Percentiles rank a stretch among this genome's conserved stretches.
Evolutionary conservation across 2,888 invertebrate genomes (phyloP).

Genomic region (Metopia argyrocephala): DNA sequence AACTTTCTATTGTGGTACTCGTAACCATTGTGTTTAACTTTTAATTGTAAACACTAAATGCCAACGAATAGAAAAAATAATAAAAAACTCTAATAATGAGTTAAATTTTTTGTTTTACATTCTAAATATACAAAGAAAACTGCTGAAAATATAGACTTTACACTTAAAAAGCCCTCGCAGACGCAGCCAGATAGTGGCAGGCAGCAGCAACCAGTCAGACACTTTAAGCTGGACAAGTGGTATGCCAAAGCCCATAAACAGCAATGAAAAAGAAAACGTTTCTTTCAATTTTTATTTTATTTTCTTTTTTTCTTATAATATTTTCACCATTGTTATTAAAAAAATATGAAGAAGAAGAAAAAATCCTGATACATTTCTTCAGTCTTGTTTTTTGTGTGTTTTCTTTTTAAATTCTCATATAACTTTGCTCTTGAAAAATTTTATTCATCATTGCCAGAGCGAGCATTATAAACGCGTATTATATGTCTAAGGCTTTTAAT

Average conservation of each 20-base stretch:
- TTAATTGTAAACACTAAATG: constrained; percentile 43
- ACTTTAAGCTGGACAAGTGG: constrained; percentile 36
- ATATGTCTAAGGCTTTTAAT: too few relatives aligned
- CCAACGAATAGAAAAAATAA: not conserved
- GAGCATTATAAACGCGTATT: too few relatives aligned
- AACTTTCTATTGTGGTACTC: not conserved
- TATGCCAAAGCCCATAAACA: constrained; percentile 19
- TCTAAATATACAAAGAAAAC: too few relatives aligned
- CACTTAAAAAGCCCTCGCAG: constrained; percentile 21
- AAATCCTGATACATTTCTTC: constrained; percentile 5
- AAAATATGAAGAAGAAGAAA: too few relatives aligned
- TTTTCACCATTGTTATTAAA: too few relatives aligned
- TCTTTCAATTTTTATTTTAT: not conserved
- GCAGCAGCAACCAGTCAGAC: constrained; percentile 8
- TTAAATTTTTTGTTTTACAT: too few relatives aligned
- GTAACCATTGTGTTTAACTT: constrained; percentile 21
- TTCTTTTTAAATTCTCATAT: not conserved
- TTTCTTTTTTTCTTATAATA: not conserved
- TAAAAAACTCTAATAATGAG: not conserved
- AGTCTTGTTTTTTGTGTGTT: not conserved
- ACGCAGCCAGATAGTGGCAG: constrained; percentile 2
- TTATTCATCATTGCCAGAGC: not conserved
- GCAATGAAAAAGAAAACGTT: constrained; percentile 5
- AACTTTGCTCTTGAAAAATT: constrained; percentile 29
- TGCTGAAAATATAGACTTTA: constrained; percentile 25